Base-by-base conservation (phyloP, 2,113 vertebrate species). In the Excalfactoria chinensis region DNA sequence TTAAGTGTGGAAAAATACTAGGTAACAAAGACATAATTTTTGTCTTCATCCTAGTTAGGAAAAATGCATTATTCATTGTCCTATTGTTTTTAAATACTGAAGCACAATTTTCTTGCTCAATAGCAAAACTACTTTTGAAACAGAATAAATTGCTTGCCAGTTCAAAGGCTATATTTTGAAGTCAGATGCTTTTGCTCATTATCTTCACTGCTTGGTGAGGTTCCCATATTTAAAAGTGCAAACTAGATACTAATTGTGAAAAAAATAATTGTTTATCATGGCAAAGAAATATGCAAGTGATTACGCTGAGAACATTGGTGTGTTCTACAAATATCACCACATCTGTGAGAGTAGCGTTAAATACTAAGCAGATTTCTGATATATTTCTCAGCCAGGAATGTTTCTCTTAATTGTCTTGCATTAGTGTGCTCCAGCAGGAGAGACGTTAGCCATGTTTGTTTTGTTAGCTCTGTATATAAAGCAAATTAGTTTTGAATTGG, bases 21-120 rank as follows among this genome's bases (percentile, higher is more conserved):
- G 92, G 92, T 97, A 97, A 97, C 97, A 98, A 97, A 98, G 97
- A 96, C 90, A 95, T 58, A 93, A 95, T 97, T 97, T 97, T 93
- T 97, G 75, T 97, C 93, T 94, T 97, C 92, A 94, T 90, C 77
- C 81, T 95, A 93, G 95, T 96, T 98, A 95, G 96, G 97, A 95
- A 97, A 98, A 98, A 98, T 98, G 95, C 97, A 98, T 98, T 98
- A 98, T 98, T 98, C 98, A 98, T 98, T 95, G 95, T 97, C 94
- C 94, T 96, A 96, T 85, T 98, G 97, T 98, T 98, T 98, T 97
- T 97, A 97, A 98, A 98, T 98, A 97, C 97, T 93, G 93, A 96
- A 93, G 89, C 95, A 96, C 96, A 97, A 95, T 96, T 97, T 97
- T 97, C 90, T 85, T 95, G 26, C 96, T 98, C 96, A 98, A 97